These are phyloP conservation scores for Taenioides sp. DNA, from an alignment of 2,797 vertebrate species.

Conservation along the genomic window DNA sequence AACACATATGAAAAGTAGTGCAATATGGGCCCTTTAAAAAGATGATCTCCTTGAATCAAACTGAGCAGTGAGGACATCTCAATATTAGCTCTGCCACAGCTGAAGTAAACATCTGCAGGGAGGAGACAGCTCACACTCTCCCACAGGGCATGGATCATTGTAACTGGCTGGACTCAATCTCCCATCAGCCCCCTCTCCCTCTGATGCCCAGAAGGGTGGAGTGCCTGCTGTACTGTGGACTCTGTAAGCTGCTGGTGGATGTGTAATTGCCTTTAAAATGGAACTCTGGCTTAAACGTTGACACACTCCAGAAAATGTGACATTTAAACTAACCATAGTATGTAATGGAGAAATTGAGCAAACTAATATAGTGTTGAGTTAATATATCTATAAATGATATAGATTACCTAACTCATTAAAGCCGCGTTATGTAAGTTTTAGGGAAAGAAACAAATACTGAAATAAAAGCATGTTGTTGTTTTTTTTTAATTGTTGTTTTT, in stretches of 20 bases:
- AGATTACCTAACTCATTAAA: too few relatives aligned
- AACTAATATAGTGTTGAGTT: too few relatives aligned
- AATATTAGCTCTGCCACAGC: background rate
- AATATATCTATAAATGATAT: too few relatives aligned
- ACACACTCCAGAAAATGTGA: background rate
- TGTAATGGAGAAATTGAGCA: background rate
- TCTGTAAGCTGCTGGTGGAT: background rate
- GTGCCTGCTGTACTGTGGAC: background rate
- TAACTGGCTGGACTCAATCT: background rate
- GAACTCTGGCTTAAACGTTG: background rate
- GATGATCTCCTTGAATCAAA: too few relatives aligned
- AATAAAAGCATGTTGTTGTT: too few relatives aligned
- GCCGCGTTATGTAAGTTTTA: too few relatives aligned
- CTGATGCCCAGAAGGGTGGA: background rate
- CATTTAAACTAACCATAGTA: background rate
- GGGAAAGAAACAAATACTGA: too few relatives aligned
- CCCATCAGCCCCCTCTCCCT: background rate
- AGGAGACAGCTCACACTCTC: background rate
- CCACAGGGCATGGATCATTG: background rate
- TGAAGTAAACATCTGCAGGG: background rate
- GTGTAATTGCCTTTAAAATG: background rate
- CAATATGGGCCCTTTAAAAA: too few relatives aligned
- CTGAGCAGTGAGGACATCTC: too few relatives aligned
- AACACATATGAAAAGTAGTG: too few relatives aligned
- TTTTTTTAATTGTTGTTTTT: too few relatives aligned